Conservation (phyloP, 2,113 vertebrate species). For the Asarcornis scutulata region DNA sequence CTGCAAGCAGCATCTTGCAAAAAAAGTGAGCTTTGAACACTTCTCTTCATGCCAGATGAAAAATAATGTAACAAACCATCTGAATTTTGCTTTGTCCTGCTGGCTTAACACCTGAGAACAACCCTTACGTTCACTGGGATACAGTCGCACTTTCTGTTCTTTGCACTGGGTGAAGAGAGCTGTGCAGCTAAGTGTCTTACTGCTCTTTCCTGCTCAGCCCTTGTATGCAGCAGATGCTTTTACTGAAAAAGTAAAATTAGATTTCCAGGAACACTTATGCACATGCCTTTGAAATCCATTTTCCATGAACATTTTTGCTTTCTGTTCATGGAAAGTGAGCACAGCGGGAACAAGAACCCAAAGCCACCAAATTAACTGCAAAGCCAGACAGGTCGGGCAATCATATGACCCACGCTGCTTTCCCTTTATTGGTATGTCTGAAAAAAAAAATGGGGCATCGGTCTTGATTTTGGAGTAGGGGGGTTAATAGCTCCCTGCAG, state of each 20-base stretch:
- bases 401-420: neutral
- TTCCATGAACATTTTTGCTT: slow-evolving; percentile 46
- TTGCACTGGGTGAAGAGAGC: neutral
- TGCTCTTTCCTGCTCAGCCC: neutral
- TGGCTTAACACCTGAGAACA: neutral
- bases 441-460: neutral
- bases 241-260: slow-evolving; percentile 47
- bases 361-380: neutral
- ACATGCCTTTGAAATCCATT: slow-evolving; percentile 16
- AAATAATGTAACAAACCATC: neutral
- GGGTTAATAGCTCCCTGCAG: neutral
- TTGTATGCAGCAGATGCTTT: slow-evolving; percentile 7
- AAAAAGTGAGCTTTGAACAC: neutral
- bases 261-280: slow-evolving; percentile 53
- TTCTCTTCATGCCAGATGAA: neutral
- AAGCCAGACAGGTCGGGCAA: neutral
- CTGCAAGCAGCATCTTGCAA: neutral
- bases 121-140: neutral
- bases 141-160: neutral
- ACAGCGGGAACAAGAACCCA: neutral
- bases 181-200: neutral
- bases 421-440: neutral
- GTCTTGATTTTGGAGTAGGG: neutral
- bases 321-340: slow-evolving; percentile 21
- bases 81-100: neutral